Conservation (phyloP, 2,113 vertebrate species). For the Petaurus breviceps region DNA sequence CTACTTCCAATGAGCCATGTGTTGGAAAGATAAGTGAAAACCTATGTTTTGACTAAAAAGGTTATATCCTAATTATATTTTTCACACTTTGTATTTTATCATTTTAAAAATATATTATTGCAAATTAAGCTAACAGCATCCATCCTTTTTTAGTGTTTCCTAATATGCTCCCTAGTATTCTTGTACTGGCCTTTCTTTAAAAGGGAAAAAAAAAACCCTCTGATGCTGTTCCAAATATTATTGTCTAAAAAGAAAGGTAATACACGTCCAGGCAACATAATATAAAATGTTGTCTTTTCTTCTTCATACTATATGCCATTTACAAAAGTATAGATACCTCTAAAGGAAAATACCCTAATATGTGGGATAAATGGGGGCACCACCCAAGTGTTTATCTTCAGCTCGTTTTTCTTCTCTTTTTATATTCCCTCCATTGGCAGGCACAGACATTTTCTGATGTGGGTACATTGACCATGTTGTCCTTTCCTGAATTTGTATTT, state of each 20-base stretch:
- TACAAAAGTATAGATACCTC: not conserved
- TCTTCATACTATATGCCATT: not conserved
- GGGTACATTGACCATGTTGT: too few species aligned
- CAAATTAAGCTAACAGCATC: not conserved
- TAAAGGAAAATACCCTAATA: not conserved
- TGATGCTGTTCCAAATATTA: not conserved
- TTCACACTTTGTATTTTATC: not conserved
- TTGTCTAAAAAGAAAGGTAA: conserved; percentile 11
- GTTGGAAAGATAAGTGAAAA: conserved; percentile 12
- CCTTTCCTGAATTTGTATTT: too few species aligned
- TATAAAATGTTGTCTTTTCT: not conserved
- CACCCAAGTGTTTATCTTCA: not conserved
- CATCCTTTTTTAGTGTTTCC: not conserved
- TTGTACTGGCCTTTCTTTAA: conserved; percentile 35
- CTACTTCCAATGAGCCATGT: not conserved
- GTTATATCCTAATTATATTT: conserved; percentile 18
- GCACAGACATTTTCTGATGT: not conserved
- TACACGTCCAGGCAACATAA: not conserved
- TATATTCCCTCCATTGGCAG: not conserved
- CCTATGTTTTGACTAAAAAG: conserved; percentile 18
- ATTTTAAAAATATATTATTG: conserved; percentile 23
- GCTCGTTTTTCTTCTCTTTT: not conserved
- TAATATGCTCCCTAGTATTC: not conserved
- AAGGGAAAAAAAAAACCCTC: not conserved
- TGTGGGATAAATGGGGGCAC: not conserved